Conservation (phyloP, 2,888 invertebrate species). For the Tupiocoris notatus region DNA sequence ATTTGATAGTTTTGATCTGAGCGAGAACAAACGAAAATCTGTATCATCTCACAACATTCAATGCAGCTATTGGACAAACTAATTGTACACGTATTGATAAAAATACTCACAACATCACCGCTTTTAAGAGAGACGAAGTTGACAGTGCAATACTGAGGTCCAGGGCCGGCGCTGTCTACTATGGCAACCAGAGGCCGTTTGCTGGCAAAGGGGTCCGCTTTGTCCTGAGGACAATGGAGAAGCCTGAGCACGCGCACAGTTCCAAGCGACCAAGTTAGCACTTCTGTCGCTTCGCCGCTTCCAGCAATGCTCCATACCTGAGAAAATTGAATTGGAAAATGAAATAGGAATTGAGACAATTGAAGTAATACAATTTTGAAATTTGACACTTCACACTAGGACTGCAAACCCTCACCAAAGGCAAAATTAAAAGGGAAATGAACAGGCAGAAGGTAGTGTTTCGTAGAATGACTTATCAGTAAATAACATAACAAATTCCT, state of each 20-base stretch:
- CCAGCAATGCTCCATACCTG: slow-evolving; percentile 84
- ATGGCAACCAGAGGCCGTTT: slow-evolving; percentile 87
- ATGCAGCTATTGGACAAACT: too few relatives aligned
- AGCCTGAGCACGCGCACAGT: slow-evolving; percentile 78
- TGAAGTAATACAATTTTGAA: too few relatives aligned
- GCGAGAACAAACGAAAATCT: background rate
- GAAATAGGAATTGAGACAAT: too few relatives aligned
- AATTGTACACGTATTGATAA: too few relatives aligned
- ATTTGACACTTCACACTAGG: too few relatives aligned
- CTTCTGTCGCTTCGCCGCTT: slow-evolving; percentile 91
- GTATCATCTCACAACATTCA: too few relatives aligned
- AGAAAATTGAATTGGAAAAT: too few relatives aligned
- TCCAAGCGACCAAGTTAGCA: slow-evolving; percentile 91
- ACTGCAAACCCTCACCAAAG: too few relatives aligned
- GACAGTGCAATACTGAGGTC: slow-evolving; percentile 74
- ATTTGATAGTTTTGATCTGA: slow-evolving; percentile 86
- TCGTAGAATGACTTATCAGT: too few relatives aligned
- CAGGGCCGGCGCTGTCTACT: slow-evolving; percentile 80
- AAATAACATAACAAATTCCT: too few relatives aligned
- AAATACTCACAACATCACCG: slow-evolving; percentile 67
- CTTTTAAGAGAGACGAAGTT: slow-evolving; percentile 81
- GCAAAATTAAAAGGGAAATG: too few relatives aligned
- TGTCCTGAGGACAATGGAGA: slow-evolving; percentile 55
- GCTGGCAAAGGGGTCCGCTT: slow-evolving; percentile 67
- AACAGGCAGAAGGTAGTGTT: too few relatives aligned